Conservation (phyloP, 2,888 invertebrate species). For the Graphium colonna region DNA sequence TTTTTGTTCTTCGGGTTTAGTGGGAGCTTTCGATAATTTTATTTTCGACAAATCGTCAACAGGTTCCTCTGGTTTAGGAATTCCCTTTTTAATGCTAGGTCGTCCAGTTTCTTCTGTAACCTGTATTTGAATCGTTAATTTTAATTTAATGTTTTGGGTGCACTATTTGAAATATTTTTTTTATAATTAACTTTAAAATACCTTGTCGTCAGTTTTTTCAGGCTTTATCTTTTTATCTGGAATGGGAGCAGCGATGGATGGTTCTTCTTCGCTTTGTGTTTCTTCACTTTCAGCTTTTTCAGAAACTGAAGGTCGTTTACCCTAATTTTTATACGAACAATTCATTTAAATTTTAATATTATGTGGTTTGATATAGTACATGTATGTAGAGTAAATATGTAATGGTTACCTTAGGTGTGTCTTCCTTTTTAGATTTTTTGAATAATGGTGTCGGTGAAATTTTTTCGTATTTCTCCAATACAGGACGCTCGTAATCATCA, state of each 20-base stretch:
- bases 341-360: slow-evolving; percentile 18
- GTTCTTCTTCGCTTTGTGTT: slow-evolving; percentile 67
- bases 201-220: slow-evolving; percentile 50
- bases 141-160: background rate
- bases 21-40: slow-evolving; percentile 60
- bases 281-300: slow-evolving; percentile 68
- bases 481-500: slow-evolving; percentile 89
- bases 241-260: slow-evolving; percentile 52
- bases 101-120: slow-evolving; percentile 60
- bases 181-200: slow-evolving; percentile 29
- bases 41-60: slow-evolving; percentile 67
- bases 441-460: slow-evolving; percentile 74
- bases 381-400: slow-evolving; percentile 43
- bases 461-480: slow-evolving; percentile 86
- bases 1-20: slow-evolving; percentile 57
- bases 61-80: slow-evolving; percentile 64
- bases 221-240: slow-evolving; percentile 63
- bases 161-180: background rate
- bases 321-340: slow-evolving; percentile 42
- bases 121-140: slow-evolving; percentile 34
- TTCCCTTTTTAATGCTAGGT: slow-evolving; percentile 64
- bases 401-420: slow-evolving; percentile 69
- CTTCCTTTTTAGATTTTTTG: slow-evolving; percentile 73
- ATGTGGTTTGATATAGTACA: background rate
- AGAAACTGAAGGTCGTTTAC: slow-evolving; percentile 66